Base-by-base conservation (phyloP, 2,113 vertebrate genomes). In the Carlito syrichta region DNA sequence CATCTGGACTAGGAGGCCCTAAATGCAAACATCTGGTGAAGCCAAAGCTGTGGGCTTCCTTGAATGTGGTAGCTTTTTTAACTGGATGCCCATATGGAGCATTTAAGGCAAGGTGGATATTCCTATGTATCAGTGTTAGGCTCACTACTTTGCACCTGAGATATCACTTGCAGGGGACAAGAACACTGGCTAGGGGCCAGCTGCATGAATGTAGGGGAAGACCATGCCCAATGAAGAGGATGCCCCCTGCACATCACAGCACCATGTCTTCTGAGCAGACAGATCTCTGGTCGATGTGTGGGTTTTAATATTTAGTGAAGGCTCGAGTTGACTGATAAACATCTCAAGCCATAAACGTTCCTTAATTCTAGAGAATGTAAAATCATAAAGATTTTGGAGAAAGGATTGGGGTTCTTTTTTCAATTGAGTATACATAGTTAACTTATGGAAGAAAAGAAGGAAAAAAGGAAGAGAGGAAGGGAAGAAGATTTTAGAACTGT, bases 371-470 rank as follows among this genome's bases (percentile, higher is more conserved):
- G 43, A n/a, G n/a, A 63, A 38, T 17, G 19, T 22, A 45, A 62
- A 62, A 50, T 23, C 8, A 66, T 27, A 68, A 52, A n/a, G 50
- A 81, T 58, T 76, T 86, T 50, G 73, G 43, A 74, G 50, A 14
- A 63, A 63, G 54, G n/a, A 2, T 19, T 85, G 45, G 38, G 63
- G 20, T 38, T 84, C 38, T 62, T 63, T 78, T 54, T 56, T 38
- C 73, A 45, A 10, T 35, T 79, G 71, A 40, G 50, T 43, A 50
- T n/a, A n/a, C n/a, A n/a, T 20, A 92, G 62, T 25, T 78, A 92
- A 89, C 58, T 86, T 92, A 56, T 43, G 9, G 68, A 45, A 84
- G 22, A 48, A 73, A 79, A 16, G 52, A 27, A 89, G n/a, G 52
- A 45, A 5, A 4, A 5, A 22, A 13, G 5, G 52, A 20, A 8